A percentile compares a stretch with the other conserved stretches of the same genome.
Evolutionary conservation across 2,888 invertebrate species (phyloP).

Genomic region (Amphiduros pacificus): DNA sequence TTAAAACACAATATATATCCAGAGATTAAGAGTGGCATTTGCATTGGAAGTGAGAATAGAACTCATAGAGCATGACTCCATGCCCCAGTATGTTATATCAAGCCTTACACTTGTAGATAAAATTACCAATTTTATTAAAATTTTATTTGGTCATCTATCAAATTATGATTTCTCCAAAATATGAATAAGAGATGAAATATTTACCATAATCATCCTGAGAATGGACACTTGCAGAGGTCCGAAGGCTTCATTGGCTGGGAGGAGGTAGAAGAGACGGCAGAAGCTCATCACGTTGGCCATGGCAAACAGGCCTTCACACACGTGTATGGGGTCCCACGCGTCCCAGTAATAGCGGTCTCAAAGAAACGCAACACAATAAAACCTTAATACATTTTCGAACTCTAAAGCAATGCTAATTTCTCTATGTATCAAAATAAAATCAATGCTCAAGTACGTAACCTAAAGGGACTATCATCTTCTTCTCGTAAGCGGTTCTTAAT

Average conservation of each 20-base stretch:
- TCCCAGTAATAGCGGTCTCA: constrained; percentile 51
- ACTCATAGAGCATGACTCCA: no score
- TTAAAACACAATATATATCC: no score
- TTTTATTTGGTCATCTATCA: background rate
- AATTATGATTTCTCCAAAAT: background rate
- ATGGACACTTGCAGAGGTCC: constrained; percentile 54
- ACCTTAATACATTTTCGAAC: background rate
- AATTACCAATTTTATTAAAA: background rate
- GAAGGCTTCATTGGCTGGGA: constrained; percentile 49
- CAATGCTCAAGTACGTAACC: no score
- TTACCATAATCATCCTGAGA: constrained; percentile 48
- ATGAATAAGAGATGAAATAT: background rate
- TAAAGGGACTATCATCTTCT: background rate
- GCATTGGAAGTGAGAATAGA: no score
- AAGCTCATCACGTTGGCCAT: constrained; percentile 52
- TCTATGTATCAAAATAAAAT: background rate
- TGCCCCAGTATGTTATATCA: background rate
- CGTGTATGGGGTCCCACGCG: constrained; percentile 40
- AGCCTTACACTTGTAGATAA: background rate
- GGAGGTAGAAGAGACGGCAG: constrained; percentile 48
- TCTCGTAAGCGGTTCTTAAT: no score
- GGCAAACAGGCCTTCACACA: constrained; percentile 48
- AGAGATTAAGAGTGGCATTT: no score
- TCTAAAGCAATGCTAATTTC: background rate
- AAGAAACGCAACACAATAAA: constrained; percentile 4